Evolutionary conservation across 2,888 invertebrate species (phyloP).

Genomic region (Agriopis leucophaearia): DNA sequence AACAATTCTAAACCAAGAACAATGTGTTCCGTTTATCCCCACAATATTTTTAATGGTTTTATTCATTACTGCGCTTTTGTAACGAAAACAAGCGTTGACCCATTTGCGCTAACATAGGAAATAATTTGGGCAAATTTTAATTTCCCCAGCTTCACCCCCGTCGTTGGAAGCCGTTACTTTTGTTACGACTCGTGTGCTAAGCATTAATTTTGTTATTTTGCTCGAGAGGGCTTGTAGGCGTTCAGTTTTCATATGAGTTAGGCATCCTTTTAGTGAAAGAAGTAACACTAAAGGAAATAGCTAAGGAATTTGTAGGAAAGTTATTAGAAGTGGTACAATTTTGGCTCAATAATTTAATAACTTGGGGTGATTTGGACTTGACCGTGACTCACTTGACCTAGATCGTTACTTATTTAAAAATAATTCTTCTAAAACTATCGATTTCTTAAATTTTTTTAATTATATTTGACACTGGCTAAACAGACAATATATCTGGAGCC

Average conservation of each 20-base stretch:
- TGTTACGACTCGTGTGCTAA: constrained; percentile 17
- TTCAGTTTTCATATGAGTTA: constrained; percentile 13
- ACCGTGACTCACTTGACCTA: neutral
- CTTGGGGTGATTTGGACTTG: neutral
- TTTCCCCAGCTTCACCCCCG: constrained; percentile 28
- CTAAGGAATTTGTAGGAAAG: neutral
- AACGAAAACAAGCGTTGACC: constrained; percentile 40
- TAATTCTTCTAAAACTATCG: no score
- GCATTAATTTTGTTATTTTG: constrained; percentile 24
- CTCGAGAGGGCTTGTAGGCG: constrained; percentile 2
- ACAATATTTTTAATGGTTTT: constrained; percentile 39
- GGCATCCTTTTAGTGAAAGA: neutral
- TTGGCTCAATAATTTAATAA: no score
- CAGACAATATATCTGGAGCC: no score
- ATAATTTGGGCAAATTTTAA: constrained; percentile 46
- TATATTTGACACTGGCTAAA: no score
- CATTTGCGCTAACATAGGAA: constrained; percentile 41
- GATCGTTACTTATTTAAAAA: no score
- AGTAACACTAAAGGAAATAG: neutral
- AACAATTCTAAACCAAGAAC: constrained; percentile 26
- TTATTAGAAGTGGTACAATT: no score
- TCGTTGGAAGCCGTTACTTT: constrained; percentile 15
- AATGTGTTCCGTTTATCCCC: constrained; percentile 24
- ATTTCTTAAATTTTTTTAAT: no score
- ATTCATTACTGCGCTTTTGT: constrained; percentile 39